Evolutionary conservation across 1,140 invertebrate genomes (phyloP).

Genomic region (Vanessa atalanta): DNA sequence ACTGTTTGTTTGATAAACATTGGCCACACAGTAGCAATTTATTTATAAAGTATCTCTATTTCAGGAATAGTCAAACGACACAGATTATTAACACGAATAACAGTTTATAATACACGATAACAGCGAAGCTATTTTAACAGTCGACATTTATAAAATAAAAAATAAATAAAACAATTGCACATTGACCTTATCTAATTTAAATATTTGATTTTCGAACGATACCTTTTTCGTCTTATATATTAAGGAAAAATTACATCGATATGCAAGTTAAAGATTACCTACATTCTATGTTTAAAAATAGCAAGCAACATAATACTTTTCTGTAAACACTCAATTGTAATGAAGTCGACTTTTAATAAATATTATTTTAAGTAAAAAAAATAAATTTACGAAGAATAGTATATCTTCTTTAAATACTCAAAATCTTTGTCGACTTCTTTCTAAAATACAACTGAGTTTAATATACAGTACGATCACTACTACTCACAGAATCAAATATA

Average conservation of each 20-base stretch:
- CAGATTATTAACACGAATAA: not conserved
- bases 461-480: no score
- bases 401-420: no score
- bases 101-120: not conserved
- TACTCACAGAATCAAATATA: no score
- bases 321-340: not conserved
- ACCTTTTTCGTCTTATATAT: not conserved
- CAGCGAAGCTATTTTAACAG: slow-evolving; percentile 9
- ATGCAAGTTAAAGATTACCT: slow-evolving; percentile 10
- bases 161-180: slow-evolving; percentile 6
- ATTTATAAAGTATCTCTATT: not conserved
- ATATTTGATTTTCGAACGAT: slow-evolving; percentile 10
- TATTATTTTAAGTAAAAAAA: no score
- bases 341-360: not conserved
- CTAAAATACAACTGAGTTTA: no score
- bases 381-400: no score
- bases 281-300: not conserved
- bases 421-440: no score
- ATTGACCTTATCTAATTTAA: slow-evolving; percentile 13
- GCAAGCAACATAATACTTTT: slow-evolving; percentile 7
- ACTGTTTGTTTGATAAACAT: no score
- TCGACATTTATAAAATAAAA: not conserved
- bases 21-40: no score
- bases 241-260: not conserved
- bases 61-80: slow-evolving; percentile 4